These are phyloP conservation scores for Phalloptychus januarius DNA, from an alignment of 2,797 vertebrate species.

Conservation along the genomic window DNA sequence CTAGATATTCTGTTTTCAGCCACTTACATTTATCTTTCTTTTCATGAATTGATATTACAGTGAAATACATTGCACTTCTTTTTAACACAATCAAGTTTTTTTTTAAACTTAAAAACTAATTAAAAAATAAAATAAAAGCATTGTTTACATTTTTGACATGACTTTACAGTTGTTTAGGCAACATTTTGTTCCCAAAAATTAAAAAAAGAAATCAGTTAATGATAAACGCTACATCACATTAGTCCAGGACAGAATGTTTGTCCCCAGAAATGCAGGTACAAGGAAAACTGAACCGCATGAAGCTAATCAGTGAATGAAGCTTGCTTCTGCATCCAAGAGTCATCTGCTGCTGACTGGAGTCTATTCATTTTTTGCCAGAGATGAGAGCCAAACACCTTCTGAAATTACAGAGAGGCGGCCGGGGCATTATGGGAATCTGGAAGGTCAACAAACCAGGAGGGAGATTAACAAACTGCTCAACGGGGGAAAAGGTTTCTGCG, in stretches of 20 bases:
- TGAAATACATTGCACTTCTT: not conserved
- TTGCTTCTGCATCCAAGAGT: conserved; percentile 14
- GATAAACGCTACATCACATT: not conserved
- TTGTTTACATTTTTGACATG: not conserved
- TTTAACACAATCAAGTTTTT: not conserved
- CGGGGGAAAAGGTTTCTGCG: not conserved
- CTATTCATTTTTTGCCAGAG: conserved; percentile 2
- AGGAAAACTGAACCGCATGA: conserved; percentile 32
- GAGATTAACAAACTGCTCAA: not conserved
- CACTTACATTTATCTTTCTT: not conserved
- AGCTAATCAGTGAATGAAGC: conserved; percentile 18
- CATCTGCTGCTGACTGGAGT: conserved; percentile 9
- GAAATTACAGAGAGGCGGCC: conserved; percentile 54
- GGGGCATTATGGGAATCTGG: conserved; percentile 2
- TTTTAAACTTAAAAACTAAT: not conserved
- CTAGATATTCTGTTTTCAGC: not conserved
- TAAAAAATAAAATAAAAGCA: not conserved
- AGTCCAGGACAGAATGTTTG: conserved; percentile 28
- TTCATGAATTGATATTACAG: not conserved
- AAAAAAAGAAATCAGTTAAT: not conserved
- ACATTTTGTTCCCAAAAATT: not conserved
- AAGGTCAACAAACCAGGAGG: not conserved
- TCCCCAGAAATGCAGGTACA: not conserved
- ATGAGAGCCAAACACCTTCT: conserved; percentile 46
- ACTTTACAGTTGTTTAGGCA: not conserved